These are phyloP conservation scores for Diplodus puntazzo DNA, from an alignment of 2,797 vertebrate genomes.

Conservation along the genomic window DNA sequence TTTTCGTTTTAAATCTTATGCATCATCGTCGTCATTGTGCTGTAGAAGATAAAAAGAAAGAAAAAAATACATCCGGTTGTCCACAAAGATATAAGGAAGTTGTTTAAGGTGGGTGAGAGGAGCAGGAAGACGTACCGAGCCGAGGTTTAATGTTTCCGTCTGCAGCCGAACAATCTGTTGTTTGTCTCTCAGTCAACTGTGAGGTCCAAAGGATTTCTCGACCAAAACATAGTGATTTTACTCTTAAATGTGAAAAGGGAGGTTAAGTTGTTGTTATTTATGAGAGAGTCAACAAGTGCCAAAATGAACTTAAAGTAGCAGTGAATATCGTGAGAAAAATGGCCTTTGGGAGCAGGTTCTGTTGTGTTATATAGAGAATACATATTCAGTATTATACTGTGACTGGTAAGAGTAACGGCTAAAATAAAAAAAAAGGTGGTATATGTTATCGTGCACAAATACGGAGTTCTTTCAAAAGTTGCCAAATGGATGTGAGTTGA, in stretches of 20 bases:
- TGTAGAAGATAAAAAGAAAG: conserved; percentile 23
- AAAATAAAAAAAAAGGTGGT: not conserved
- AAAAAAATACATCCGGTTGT: conserved; percentile 17
- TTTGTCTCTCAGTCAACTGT: conserved; percentile 52
- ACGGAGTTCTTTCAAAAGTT: conserved; percentile 44
- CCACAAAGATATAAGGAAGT: conserved; percentile 10
- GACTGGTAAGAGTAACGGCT: conserved; percentile 3
- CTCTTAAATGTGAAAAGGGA: conserved; percentile 41
- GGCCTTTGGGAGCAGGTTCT: conserved; percentile 10
- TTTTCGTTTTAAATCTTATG: conserved; percentile 47
- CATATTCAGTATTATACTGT: conserved; percentile 41
- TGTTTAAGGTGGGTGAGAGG: not conserved
- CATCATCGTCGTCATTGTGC: conserved; percentile 39
- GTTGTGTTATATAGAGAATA: conserved; percentile 38
- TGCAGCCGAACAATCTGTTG: conserved; percentile 51
- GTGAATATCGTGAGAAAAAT: conserved; percentile 6
- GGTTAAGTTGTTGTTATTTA: conserved; percentile 17
- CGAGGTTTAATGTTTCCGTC: conserved; percentile 39
- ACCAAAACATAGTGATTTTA: conserved; percentile 48
- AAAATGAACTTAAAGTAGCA: conserved; percentile 19
- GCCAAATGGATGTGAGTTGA: conserved; percentile 29
- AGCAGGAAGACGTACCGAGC: conserved; percentile 1
- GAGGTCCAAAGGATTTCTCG: conserved; percentile 48
- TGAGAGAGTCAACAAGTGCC: conserved; percentile 27
- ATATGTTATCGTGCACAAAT: conserved; percentile 2